A percentile compares a stretch with the other conserved stretches of the same genome.
phyloP scores from a whole-genome alignment of 2,797 vertebrate genomes.

The Aulostomus chinensis region DNA sequence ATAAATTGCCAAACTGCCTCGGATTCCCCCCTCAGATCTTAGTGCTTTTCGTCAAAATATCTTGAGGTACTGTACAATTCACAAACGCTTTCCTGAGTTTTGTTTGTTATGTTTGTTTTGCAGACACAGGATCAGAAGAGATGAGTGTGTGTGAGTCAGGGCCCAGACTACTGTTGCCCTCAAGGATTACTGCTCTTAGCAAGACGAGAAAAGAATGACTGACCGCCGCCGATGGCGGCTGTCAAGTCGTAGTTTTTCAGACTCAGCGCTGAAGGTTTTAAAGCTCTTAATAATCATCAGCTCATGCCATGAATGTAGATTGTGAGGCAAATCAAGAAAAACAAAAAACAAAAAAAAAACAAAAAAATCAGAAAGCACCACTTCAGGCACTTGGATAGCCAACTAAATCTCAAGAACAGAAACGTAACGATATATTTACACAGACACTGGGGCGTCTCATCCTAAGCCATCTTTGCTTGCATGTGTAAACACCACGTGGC shows the following conservation, averaged over 20 bases:
- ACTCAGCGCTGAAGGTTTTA: constrained; percentile 91
- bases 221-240: constrained; percentile 79
- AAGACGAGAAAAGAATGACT: constrained; percentile 85
- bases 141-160: constrained; percentile 83
- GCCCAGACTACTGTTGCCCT: constrained; percentile 82
- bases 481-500: constrained; percentile 82
- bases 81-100: constrained; percentile 95
- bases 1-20: constrained; percentile 36
- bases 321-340: constrained; percentile 90
- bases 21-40: constrained; percentile 87
- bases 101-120: constrained; percentile 71
- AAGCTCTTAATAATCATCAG: constrained; percentile 97
- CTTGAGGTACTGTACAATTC: constrained; percentile 98
- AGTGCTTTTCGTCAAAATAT: constrained; percentile 93
- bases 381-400: constrained; percentile 97
- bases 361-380: constrained; percentile 90
- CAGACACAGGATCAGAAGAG: constrained; percentile 91
- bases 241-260: constrained; percentile 85
- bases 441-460: constrained; percentile 84
- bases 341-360: no score
- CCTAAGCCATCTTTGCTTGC: constrained; percentile 84
- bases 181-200: constrained; percentile 86
- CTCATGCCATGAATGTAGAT: constrained; percentile 96
- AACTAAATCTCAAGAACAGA: constrained; percentile 90
- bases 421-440: constrained; percentile 93